A percentile compares a stretch with the other conserved stretches of the same genome.
phyloP scores from a whole-genome alignment of 2,113 vertebrate genomes.

The Pollimyrus isidori region DNA sequence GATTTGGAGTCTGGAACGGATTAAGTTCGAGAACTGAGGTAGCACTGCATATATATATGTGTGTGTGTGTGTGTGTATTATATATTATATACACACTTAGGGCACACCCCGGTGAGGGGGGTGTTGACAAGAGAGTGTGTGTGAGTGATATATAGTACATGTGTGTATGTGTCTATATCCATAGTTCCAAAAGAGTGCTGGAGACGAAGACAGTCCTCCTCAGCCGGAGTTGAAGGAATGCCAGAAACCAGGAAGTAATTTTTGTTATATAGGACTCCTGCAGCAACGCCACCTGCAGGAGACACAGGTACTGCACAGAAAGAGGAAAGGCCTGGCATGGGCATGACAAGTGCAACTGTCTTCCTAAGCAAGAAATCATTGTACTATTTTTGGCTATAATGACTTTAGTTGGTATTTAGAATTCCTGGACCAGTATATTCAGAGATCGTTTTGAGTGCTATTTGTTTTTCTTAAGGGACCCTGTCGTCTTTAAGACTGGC shows the following conservation, averaged over 20 bases:
- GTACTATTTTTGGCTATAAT: background rate
- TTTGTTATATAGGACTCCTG: background rate
- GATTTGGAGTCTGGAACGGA: no score
- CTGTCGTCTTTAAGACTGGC: background rate
- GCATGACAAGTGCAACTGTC: background rate
- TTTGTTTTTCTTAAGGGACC: background rate
- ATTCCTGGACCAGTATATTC: background rate
- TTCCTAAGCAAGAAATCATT: background rate
- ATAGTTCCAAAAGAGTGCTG: background rate
- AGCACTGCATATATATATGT: background rate
- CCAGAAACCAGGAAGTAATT: background rate
- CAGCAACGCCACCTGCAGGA: background rate
- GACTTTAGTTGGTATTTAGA: background rate
- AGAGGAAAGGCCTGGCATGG: background rate
- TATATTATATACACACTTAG: background rate
- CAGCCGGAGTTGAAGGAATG: background rate
- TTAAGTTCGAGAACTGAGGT: no score
- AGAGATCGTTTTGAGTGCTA: background rate
- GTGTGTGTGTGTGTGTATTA: background rate
- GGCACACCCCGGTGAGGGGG: no score
- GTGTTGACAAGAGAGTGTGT: no score
- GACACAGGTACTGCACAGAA: background rate
- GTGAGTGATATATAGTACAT: no score
- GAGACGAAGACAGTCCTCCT: background rate
- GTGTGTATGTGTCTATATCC: no score